Evolutionary conservation across 2,888 invertebrate genomes (phyloP), one percentile per base, ranked within the genome.

Genomic region (Carpatolechia fugitivella): DNA sequence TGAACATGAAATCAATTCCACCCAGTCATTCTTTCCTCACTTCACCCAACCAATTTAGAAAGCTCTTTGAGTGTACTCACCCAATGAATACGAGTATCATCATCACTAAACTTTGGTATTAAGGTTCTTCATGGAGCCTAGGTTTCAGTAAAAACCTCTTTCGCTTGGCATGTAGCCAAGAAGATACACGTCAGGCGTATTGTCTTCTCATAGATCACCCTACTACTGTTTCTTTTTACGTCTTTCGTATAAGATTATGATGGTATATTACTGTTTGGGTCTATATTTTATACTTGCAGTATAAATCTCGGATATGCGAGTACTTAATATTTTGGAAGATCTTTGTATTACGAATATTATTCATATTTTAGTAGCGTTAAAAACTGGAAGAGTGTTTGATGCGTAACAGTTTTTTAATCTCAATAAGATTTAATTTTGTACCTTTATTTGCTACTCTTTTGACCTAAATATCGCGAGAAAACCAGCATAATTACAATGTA

Each of bases 21-120:
- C 29, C 44, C 35, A 57, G 49, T 55, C 44, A 44, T 29, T 44
- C 20, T 44, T 44, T 29, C 29, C 29, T 29, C 44, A 44, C 29
- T 44, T 36, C n/a, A 3, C 35, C 51, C 18, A 51, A 8, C 13
- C 29, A 31, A 49, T 44, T 44, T 24, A 4, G 7, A 11, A 44
- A n/a, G 33, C 33, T n/a, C 44, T 11, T 13, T 6, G 44, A 29
- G 29, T 10, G 44, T 29, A 20, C 44, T 29, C 13, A 44, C 29
- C 29, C 20, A 24, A 44, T 44, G 29, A n/a, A 44, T 44, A n/a
- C n/a, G n/a, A n/a, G n/a, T n/a, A n/a, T n/a, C n/a, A 44, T 44
- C 44, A 44, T 29, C 29, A 24, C 44, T 44, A 14, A 44, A 44
- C 4, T 44, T 44, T 20, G 11, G 24, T 13, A 20, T 29, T 24